A percentile compares a stretch with the other conserved stretches of the same genome.
phyloP scores from a whole-genome alignment of 1,140 invertebrate genomes.

The Maniola jurtina region DNA sequence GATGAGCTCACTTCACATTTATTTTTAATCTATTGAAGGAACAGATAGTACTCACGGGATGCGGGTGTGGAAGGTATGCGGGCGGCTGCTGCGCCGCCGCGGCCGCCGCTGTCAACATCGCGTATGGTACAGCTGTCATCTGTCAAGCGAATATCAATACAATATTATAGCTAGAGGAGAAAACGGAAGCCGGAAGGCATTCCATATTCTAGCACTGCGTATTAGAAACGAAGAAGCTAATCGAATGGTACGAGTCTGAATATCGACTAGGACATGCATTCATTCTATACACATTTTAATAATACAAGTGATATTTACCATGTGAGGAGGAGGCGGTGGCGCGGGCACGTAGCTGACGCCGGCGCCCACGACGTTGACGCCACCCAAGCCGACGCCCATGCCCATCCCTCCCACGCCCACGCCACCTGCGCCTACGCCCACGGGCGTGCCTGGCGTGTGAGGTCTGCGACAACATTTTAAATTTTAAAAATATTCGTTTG shows the following conservation, averaged over 20 bases:
- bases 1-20: no score
- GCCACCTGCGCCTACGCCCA: conserved; percentile 49
- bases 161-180: no score
- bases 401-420: conserved; percentile 48
- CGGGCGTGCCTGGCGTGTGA: conserved; percentile 92
- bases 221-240: no score
- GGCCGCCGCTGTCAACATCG: conserved; percentile 54
- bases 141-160: conserved; percentile 22
- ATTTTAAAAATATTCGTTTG: no score
- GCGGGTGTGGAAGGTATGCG: conserved; percentile 61
- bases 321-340: conserved; percentile 65
- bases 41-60: conserved; percentile 63
- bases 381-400: conserved; percentile 63
- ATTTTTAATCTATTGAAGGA: no score
- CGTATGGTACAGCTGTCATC: conserved; percentile 57
- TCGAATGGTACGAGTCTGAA: no score
- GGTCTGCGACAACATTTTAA: no score
- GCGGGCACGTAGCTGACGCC: conserved; percentile 67
- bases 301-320: conserved; percentile 39
- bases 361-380: conserved; percentile 58
- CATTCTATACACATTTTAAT: no score
- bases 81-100: conserved; percentile 66
- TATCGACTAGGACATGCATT: no score
- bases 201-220: no score
- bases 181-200: no score